Conservation (phyloP, 2,113 vertebrate genomes). For the Dendrocopos noguchii region DNA sequence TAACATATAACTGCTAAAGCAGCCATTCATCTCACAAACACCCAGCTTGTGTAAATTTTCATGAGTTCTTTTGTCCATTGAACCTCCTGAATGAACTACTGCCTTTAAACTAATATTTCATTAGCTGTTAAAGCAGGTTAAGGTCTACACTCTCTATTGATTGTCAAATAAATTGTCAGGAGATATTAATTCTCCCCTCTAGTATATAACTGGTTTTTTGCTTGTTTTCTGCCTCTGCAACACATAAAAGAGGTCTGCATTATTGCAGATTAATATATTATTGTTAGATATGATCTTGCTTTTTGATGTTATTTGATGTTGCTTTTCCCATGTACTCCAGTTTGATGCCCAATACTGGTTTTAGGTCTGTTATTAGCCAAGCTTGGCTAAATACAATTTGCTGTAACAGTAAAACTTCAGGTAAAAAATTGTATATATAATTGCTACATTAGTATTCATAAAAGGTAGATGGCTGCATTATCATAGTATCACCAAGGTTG, state of each 20-base stretch:
- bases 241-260: background rate
- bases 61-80: background rate
- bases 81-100: slow-evolving; percentile 26
- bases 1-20: slow-evolving; percentile 4
- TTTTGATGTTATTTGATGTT: background rate
- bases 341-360: slow-evolving; percentile 57
- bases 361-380: slow-evolving; percentile 19
- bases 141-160: slow-evolving; percentile 23
- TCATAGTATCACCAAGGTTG: too few species aligned
- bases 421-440: slow-evolving; percentile 42
- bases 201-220: background rate
- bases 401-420: slow-evolving; percentile 56
- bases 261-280: slow-evolving; percentile 16
- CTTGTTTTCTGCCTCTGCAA: slow-evolving; percentile 5
- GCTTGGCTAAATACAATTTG: slow-evolving; percentile 50
- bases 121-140: slow-evolving; percentile 35
- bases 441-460: slow-evolving; percentile 46
- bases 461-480: slow-evolving; percentile 28
- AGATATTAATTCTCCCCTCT: background rate
- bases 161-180: background rate
- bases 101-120: slow-evolving; percentile 17
- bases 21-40: slow-evolving; percentile 17
- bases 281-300: background rate
- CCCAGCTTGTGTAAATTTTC: slow-evolving; percentile 40
- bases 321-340: background rate